A percentile compares a stretch with the other conserved stretches of the same genome.
Evolutionary conservation across 1,140 invertebrate species (phyloP).

Genomic region (Coenobita brevimanus): DNA sequence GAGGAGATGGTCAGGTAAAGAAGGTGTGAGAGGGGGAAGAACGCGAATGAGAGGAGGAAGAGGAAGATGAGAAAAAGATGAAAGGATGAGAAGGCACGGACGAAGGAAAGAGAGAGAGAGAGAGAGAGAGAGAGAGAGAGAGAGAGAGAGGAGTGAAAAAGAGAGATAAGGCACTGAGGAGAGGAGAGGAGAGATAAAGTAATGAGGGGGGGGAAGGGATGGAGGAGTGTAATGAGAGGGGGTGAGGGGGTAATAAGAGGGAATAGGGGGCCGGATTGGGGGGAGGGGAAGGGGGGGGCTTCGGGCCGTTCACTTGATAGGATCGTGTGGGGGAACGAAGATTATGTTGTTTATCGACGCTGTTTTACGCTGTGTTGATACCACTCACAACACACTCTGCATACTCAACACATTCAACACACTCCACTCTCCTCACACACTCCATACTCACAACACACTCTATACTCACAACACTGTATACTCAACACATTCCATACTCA

Average conservation of each 20-base stretch:
- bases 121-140: background rate
- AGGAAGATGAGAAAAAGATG: no score
- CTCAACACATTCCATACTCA: no score
- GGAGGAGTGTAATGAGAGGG: background rate
- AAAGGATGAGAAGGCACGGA: no score
- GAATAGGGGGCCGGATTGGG: no score
- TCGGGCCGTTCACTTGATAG: background rate
- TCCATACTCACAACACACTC: no score
- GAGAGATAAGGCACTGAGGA: background rate
- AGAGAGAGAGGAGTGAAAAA: background rate
- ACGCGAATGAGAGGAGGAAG: no score
- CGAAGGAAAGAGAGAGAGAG: background rate
- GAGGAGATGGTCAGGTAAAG: no score
- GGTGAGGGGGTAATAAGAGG: no score
- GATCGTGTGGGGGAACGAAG: background rate
- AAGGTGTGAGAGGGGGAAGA: background rate
- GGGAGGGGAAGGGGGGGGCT: background rate
- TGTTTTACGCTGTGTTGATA: conserved; percentile 1
- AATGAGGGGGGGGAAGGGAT: background rate
- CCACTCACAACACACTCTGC: no score
- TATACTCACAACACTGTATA: no score
- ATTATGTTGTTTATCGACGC: background rate
- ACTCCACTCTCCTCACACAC: no score
- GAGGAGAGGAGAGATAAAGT: background rate
- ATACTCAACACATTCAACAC: no score